phyloP scores from a whole-genome alignment of 2,113 vertebrate genomes.

The Hylia prasina region DNA sequence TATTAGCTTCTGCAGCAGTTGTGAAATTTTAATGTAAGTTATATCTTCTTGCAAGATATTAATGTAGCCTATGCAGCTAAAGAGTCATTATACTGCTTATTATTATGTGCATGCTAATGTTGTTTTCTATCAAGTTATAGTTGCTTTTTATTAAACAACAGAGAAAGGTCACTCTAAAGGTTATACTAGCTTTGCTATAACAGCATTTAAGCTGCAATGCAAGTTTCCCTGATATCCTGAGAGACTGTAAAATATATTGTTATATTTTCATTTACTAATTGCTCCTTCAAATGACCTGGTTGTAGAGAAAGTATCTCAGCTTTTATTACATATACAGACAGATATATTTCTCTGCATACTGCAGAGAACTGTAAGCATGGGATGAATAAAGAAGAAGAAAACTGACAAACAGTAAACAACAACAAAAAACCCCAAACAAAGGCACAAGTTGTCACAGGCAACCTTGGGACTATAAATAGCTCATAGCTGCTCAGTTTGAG shows the following conservation, averaged over 20 bases:
- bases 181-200: neutral
- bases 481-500: neutral
- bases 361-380: neutral
- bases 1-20: neutral
- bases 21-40: neutral
- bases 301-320: neutral
- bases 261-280: slow-evolving; percentile 18
- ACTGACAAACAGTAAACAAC: neutral
- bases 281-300: neutral
- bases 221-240: neutral
- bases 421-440: neutral
- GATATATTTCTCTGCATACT: neutral
- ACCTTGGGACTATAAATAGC: neutral
- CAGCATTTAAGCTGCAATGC: neutral
- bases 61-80: neutral
- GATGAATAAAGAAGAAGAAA: neutral
- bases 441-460: neutral
- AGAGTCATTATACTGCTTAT: neutral
- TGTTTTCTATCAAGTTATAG: neutral
- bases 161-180: slow-evolving; percentile 22
- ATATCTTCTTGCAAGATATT: neutral
- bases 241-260: neutral
- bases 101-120: slow-evolving; percentile 22
- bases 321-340: neutral
- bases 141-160: slow-evolving; percentile 6